phyloP scores from a whole-genome alignment of 2,888 invertebrate genomes.

The Chromoteleia sp. region DNA sequence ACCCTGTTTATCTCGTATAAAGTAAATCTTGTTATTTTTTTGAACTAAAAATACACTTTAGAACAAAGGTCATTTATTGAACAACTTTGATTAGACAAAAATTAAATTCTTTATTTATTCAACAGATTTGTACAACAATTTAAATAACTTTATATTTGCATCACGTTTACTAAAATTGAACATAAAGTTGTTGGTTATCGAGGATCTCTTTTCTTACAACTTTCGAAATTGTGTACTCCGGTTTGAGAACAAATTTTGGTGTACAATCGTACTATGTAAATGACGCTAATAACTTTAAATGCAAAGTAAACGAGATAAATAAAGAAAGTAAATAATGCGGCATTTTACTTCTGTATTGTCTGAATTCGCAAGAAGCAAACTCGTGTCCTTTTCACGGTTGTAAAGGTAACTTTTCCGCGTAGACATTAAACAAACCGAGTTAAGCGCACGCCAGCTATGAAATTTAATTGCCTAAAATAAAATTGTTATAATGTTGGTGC shows the following conservation, averaged over 20 bases:
- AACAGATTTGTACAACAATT: no score
- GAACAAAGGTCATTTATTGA: no score
- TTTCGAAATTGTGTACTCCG: no score
- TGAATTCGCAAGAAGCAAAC: conserved; percentile 6
- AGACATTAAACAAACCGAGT: conserved; percentile 20
- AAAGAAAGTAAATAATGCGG: conserved; percentile 7
- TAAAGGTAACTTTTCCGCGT: conserved; percentile 14
- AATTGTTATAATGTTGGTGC: conserved; percentile 12
- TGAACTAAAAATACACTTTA: no score
- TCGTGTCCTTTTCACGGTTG: conserved; percentile 16
- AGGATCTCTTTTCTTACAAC: no score
- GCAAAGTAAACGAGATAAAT: conserved; percentile 5
- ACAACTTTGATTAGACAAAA: no score
- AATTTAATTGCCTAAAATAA: conserved; percentile 19
- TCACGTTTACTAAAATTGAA: no score
- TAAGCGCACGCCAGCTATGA: neutral
- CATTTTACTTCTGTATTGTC: neutral
- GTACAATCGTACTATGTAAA: neutral
- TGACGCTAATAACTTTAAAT: conserved; percentile 1
- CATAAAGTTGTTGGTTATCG: no score
- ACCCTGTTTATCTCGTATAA: no score
- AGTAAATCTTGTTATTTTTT: no score
- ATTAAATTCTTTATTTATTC: no score
- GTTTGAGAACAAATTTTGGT: neutral
- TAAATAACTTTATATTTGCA: no score